Percentiles rank a stretch among this genome's conserved stretches.
phyloP scores from a whole-genome alignment of 2,888 invertebrate species.

The Troides oblongomaculatus region DNA sequence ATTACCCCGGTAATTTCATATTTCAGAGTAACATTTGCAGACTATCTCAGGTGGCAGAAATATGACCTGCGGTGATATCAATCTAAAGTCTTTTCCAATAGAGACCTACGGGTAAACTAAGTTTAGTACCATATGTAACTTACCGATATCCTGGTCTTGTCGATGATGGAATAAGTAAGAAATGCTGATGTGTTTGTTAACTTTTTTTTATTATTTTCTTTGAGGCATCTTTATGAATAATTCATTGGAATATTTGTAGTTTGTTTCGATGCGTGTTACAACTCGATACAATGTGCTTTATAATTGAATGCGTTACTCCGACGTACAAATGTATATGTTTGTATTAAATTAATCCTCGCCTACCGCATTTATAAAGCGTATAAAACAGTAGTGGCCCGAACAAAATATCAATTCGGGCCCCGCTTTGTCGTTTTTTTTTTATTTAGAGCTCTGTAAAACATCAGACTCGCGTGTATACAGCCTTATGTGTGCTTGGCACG shows the following conservation, averaged over 20 bases:
- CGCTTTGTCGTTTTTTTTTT: slow-evolving; percentile 61
- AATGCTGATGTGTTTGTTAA: too few species aligned
- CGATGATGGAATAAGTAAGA: too few species aligned
- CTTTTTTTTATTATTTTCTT: background rate
- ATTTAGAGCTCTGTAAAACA: slow-evolving; percentile 70
- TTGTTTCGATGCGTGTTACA: background rate
- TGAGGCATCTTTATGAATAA: background rate
- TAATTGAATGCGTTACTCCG: slow-evolving; percentile 29
- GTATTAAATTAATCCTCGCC: slow-evolving; percentile 30
- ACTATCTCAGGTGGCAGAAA: too few species aligned
- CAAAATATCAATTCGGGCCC: slow-evolving; percentile 74
- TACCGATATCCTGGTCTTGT: too few species aligned
- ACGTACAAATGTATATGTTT: slow-evolving; percentile 44
- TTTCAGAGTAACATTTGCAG: too few species aligned
- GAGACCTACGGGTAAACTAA: too few species aligned
- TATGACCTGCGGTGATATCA: too few species aligned
- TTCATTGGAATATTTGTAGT: background rate
- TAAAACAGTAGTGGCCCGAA: slow-evolving; percentile 65
- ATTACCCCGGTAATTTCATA: too few species aligned
- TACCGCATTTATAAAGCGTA: slow-evolving; percentile 47
- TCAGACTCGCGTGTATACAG: slow-evolving; percentile 64
- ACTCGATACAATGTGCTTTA: slow-evolving; percentile 10
- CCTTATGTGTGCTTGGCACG: slow-evolving; percentile 68
- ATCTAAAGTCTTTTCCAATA: too few species aligned
- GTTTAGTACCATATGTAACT: too few species aligned